Evolutionary conservation across 2,797 vertebrate genomes (phyloP).

Genomic region (Calcarius lapponicus): DNA sequence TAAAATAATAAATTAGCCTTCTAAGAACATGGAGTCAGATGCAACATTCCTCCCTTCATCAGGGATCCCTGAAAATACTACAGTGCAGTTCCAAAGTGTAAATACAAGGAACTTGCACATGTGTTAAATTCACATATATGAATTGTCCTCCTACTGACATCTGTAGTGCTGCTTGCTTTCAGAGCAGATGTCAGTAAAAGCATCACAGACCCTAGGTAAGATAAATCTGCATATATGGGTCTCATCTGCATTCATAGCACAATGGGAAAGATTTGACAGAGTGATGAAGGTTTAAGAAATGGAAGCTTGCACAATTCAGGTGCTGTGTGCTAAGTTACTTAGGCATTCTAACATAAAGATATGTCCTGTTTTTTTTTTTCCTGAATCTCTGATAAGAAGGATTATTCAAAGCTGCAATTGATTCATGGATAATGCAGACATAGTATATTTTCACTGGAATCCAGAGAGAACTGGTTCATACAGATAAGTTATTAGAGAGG

Average conservation of each 20-base stretch:
- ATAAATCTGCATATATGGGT: background rate
- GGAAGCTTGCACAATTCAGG: background rate
- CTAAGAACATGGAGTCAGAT: too few species aligned
- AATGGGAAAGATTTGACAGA: background rate
- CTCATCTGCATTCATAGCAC: background rate
- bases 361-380: background rate
- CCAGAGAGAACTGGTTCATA: background rate
- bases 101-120: background rate
- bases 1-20: too few species aligned
- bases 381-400: background rate
- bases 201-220: background rate
- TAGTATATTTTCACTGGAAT: background rate
- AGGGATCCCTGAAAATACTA: too few species aligned
- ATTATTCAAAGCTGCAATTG: background rate
- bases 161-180: background rate
- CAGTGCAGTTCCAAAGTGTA: background rate
- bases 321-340: background rate
- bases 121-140: accelerated
- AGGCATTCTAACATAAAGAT: background rate
- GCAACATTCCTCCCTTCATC: too few species aligned
- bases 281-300: background rate
- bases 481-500: background rate
- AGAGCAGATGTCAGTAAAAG: background rate
- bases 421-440: background rate
- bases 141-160: background rate